These are phyloP conservation scores for Cetonia aurata DNA, from an alignment of 2,888 invertebrate species.

Conservation along the genomic window DNA sequence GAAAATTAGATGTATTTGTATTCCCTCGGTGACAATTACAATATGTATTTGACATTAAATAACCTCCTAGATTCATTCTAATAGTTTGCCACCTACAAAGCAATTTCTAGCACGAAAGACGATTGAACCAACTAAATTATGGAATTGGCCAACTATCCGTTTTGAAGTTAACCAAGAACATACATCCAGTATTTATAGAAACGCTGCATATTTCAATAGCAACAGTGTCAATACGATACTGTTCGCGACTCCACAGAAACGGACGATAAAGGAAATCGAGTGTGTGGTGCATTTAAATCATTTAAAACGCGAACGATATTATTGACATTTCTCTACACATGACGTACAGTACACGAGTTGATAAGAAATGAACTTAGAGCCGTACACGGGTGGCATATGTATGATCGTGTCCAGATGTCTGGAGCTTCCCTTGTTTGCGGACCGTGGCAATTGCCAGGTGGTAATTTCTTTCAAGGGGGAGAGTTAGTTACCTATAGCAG, in stretches of 20 bases:
- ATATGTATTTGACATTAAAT: no score
- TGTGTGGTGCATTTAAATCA: not conserved
- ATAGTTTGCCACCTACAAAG: no score
- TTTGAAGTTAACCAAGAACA: constrained; percentile 1
- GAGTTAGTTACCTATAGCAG: constrained; percentile 62
- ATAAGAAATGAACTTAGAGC: constrained; percentile 49
- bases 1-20: no score
- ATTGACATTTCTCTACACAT: constrained; percentile 40
- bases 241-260: not conserved
- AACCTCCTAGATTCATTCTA: no score
- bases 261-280: no score
- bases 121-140: no score
- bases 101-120: no score
- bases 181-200: constrained; percentile 16
- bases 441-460: constrained; percentile 67
- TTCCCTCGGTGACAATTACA: no score
- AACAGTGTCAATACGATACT: constrained; percentile 32
- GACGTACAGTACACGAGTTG: constrained; percentile 40
- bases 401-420: constrained; percentile 54
- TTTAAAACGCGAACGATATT: constrained; percentile 34
- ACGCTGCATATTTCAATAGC: constrained; percentile 3
- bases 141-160: no score
- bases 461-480: constrained; percentile 66
- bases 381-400: constrained; percentile 54
- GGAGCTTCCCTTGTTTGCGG: constrained; percentile 64